Conservation (phyloP, 2,888 invertebrate species). For the Agrenia bidenticulata region DNA sequence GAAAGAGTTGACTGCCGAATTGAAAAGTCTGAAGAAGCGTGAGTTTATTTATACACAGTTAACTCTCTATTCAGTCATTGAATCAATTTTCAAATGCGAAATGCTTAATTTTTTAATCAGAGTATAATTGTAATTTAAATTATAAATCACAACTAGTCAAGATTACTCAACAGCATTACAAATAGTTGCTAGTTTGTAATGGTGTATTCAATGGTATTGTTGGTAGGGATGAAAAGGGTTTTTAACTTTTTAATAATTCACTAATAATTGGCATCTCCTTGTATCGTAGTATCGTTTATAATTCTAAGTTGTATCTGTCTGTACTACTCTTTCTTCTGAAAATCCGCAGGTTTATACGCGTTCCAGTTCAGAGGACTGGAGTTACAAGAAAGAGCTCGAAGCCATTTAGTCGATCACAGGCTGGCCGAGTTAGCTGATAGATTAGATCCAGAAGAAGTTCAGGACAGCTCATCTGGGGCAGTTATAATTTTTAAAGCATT, state of each 20-base stretch:
- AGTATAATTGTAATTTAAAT: background rate
- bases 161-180: too few species aligned
- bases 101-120: background rate
- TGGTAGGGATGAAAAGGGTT: too few species aligned
- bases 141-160: too few species aligned
- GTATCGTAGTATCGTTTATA: background rate
- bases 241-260: conserved; percentile 4
- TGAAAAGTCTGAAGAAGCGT: conserved; percentile 35
- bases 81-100: too few species aligned
- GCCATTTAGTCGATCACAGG: background rate
- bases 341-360: conserved; percentile 37
- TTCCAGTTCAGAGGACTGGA: conserved; percentile 34
- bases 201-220: too few species aligned
- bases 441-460: background rate
- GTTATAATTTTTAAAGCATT: background rate
- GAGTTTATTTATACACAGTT: conserved; percentile 10
- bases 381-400: conserved; percentile 16
- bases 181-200: too few species aligned
- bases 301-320: background rate
- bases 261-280: background rate
- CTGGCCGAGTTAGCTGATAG: background rate
- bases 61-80: too few species aligned
- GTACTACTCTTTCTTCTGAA: background rate
- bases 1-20: conserved; percentile 27
- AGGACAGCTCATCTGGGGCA: background rate